phyloP scores from a whole-genome alignment of 2,113 vertebrate species.

The Canis aureus region DNA sequence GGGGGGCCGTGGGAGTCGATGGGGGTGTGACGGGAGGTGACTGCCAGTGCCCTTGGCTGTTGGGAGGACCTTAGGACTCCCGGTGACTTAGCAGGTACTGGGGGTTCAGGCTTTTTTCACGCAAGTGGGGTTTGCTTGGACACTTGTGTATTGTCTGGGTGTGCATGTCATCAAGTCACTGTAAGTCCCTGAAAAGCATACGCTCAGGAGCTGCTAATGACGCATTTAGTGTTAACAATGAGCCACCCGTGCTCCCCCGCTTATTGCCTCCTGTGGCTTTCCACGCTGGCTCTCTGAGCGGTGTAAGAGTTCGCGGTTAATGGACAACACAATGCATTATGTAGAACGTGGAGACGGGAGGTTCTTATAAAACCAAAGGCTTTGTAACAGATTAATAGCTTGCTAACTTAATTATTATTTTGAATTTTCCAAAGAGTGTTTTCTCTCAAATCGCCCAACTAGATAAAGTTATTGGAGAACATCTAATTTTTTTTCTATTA shows the following conservation, averaged over 20 bases:
- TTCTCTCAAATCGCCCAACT: constrained; percentile 36
- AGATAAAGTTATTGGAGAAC: constrained; percentile 40
- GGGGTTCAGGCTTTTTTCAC: neutral
- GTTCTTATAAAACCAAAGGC: constrained; percentile 46
- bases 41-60: neutral
- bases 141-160: neutral
- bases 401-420: constrained; percentile 65
- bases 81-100: fast-evolving
- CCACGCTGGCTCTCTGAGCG: constrained; percentile 21
- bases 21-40: neutral
- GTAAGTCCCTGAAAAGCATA: neutral
- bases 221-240: constrained; percentile 58
- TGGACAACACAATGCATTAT: constrained; percentile 31
- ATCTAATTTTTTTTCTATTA: neutral
- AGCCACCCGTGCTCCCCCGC: constrained; percentile 40
- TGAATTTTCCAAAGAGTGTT: constrained; percentile 41
- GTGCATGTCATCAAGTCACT: neutral
- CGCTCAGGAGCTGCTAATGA: constrained; percentile 56
- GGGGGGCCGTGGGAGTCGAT: too few relatives aligned
- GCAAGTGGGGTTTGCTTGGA: neutral
- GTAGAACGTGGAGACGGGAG: neutral
- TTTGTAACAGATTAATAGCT: constrained; percentile 57
- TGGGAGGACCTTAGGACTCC: neutral
- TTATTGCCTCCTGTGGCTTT: constrained; percentile 24
- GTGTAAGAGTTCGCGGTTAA: neutral